Conservation (phyloP, 1,140 invertebrate genomes). For the Pseudoatta argentina region DNA sequence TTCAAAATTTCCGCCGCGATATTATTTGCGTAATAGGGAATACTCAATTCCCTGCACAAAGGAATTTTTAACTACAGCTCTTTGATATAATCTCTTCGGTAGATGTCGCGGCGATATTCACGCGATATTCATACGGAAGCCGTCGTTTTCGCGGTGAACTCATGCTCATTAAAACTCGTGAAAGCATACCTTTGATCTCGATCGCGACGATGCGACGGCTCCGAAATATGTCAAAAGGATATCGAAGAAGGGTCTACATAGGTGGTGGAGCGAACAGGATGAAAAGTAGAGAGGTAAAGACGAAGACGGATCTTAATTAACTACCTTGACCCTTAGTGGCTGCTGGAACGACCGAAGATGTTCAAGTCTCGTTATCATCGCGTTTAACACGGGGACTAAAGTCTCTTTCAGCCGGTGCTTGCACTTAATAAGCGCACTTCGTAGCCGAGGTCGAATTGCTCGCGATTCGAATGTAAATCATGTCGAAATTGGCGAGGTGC, state of each 20-base stretch:
- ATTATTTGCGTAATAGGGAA: not conserved
- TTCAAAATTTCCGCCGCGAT: not conserved
- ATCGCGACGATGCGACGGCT: not conserved
- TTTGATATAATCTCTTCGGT: slow-evolving; percentile 10
- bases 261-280: not conserved
- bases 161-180: slow-evolving; percentile 44
- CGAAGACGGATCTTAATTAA: slow-evolving; percentile 46
- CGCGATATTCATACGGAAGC: too few species aligned
- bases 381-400: slow-evolving; percentile 16
- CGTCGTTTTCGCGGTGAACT: not conserved
- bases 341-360: slow-evolving; percentile 24
- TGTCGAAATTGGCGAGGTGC: slow-evolving; percentile 46
- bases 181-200: slow-evolving; percentile 45
- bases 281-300: not conserved
- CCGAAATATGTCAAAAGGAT: slow-evolving; percentile 24
- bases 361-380: slow-evolving; percentile 49
- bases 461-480: slow-evolving; percentile 63
- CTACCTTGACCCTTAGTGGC: not conserved
- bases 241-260: not conserved
- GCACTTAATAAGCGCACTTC: slow-evolving; percentile 44
- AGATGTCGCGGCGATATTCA: not conserved
- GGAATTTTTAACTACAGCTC: not conserved
- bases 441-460: slow-evolving; percentile 10
- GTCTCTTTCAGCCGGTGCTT: slow-evolving; percentile 48
- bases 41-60: not conserved